These are phyloP conservation scores for Caretta caretta DNA, from an alignment of 2,113 vertebrate genomes.

Conservation along the genomic window DNA sequence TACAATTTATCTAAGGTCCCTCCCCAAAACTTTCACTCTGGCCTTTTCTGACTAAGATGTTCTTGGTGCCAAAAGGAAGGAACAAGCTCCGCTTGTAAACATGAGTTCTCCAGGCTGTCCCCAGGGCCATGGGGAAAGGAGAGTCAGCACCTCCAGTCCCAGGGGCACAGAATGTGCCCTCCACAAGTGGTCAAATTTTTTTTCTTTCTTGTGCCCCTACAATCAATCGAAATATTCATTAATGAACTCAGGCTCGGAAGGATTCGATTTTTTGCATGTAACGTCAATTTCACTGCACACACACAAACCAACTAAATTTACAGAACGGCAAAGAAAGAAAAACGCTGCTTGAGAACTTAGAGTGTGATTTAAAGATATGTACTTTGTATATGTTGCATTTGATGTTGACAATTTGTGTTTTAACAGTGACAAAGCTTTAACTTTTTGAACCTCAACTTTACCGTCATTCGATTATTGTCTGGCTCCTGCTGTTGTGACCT, in stretches of 20 bases:
- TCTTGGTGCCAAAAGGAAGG: background rate
- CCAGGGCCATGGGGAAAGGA: too few relatives aligned
- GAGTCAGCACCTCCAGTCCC: too few relatives aligned
- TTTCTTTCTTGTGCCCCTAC: too few relatives aligned
- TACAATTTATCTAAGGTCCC: background rate
- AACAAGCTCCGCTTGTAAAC: background rate
- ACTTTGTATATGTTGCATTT: background rate
- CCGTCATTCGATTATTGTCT: background rate
- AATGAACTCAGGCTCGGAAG: background rate
- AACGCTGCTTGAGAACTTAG: background rate
- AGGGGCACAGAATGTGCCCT: too few relatives aligned
- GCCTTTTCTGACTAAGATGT: background rate
- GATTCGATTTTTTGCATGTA: background rate
- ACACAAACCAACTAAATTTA: background rate
- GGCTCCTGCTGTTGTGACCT: background rate
- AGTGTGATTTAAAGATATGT: background rate
- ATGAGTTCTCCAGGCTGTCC: accelerated
- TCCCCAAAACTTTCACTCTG: background rate
- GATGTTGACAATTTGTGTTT: background rate
- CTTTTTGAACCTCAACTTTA: background rate
- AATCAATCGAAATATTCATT: background rate
- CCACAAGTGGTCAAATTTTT: too few relatives aligned
- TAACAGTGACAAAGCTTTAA: background rate
- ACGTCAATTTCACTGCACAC: background rate
- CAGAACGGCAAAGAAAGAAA: background rate